phyloP scores from a whole-genome alignment of 2,113 vertebrate species.

The Megaceryle maxima region DNA sequence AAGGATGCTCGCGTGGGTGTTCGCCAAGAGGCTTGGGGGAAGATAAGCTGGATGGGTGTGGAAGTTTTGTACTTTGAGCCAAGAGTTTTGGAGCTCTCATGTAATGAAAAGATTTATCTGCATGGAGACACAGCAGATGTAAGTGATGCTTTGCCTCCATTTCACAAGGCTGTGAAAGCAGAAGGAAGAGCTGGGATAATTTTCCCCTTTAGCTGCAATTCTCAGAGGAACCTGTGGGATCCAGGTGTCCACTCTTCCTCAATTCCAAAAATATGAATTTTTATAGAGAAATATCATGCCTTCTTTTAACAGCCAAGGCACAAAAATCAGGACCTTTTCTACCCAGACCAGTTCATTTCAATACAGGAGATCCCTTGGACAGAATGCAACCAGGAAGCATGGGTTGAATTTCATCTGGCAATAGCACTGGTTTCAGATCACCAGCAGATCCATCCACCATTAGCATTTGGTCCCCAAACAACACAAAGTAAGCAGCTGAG shows the following conservation, averaged over 20 bases:
- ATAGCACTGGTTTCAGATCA: not conserved
- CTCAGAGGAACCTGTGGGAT: not conserved
- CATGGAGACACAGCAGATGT: not conserved
- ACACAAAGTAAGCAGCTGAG: not conserved
- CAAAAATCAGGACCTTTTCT: not conserved
- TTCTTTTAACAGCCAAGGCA: not conserved
- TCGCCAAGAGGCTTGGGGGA: not conserved
- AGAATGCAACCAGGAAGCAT: not conserved
- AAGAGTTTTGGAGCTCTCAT: not conserved
- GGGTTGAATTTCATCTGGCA: not conserved
- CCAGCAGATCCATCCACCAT: not conserved
- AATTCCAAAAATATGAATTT: not conserved
- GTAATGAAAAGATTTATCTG: not conserved
- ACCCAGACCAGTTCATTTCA: not conserved
- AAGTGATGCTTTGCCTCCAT: not conserved
- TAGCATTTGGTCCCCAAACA: not conserved
- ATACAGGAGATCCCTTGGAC: not conserved
- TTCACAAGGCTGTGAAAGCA: not conserved
- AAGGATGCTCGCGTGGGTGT: not conserved
- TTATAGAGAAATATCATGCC: not conserved
- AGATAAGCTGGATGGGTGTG: not conserved
- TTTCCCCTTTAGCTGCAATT: not conserved
- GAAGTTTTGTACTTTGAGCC: not conserved
- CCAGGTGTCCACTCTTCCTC: not conserved
- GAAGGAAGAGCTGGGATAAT: not conserved